A percentile compares a stretch with the other conserved stretches of the same genome.
phyloP scores from a whole-genome alignment of 1,140 invertebrate species.

The Luehdorfia chinensis region DNA sequence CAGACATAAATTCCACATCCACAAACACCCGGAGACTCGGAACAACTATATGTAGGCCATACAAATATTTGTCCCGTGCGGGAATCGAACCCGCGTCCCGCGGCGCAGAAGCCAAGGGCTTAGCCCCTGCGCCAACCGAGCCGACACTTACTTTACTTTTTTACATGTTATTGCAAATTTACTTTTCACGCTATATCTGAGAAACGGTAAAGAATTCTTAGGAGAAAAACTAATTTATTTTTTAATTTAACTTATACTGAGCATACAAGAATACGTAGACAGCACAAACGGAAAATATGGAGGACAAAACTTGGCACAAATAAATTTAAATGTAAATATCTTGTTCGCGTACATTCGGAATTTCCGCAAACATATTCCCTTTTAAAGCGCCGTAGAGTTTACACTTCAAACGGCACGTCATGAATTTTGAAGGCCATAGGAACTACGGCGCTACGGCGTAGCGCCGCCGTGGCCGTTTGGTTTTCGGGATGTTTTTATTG shows the following conservation, averaged over 20 bases:
- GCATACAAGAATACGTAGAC: background rate
- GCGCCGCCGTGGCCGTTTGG: background rate
- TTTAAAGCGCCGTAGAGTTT: conserved; percentile 10
- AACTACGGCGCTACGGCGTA: conserved; percentile 4
- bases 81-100: too few species aligned
- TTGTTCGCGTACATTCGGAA: conserved; percentile 12
- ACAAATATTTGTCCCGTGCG: too few species aligned
- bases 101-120: too few species aligned
- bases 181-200: too few species aligned
- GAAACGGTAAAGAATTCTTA: too few species aligned
- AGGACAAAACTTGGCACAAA: conserved; percentile 8
- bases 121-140: too few species aligned
- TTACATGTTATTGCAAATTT: too few species aligned
- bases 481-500: conserved; percentile 1
- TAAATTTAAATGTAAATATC: conserved; percentile 19
- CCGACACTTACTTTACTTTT: too few species aligned
- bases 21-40: too few species aligned
- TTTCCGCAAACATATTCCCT: conserved; percentile 15
- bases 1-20: too few species aligned
- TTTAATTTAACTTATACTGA: conserved; percentile 14
- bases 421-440: conserved; percentile 13
- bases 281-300: conserved; percentile 5
- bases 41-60: too few species aligned
- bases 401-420: conserved; percentile 10
- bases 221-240: conserved; percentile 10